These are phyloP conservation scores for Polia nebulosa DNA, from an alignment of 2,888 invertebrate genomes.

Conservation along the genomic window DNA sequence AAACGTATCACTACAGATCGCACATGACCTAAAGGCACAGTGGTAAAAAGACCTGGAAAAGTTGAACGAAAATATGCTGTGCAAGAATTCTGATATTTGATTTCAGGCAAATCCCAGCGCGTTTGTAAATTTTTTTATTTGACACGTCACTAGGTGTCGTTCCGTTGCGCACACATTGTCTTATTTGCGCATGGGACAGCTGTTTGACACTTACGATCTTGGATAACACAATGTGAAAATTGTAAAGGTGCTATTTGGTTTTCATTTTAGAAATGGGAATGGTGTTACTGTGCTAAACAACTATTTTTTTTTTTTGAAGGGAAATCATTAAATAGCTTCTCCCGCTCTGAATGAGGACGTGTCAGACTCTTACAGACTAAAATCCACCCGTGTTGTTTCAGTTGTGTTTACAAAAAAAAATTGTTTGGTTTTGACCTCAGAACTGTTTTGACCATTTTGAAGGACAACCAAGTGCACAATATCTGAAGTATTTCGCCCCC, in stretches of 20 bases:
- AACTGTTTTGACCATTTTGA: neutral
- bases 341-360: too few species aligned
- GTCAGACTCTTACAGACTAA: too few species aligned
- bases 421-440: neutral
- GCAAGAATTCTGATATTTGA: slow-evolving; percentile 58
- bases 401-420: neutral
- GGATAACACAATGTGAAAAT: slow-evolving; percentile 23
- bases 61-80: slow-evolving; percentile 48
- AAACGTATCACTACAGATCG: slow-evolving; percentile 12
- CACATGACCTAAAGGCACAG: neutral
- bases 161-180: slow-evolving; percentile 51
- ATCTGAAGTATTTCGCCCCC: slow-evolving; percentile 17
- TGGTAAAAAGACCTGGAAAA: slow-evolving; percentile 29
- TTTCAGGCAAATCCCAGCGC: slow-evolving; percentile 58
- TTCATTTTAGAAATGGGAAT: slow-evolving; percentile 14
- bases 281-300: too few species aligned
- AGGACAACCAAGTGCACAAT: slow-evolving; percentile 12
- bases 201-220: slow-evolving; percentile 48
- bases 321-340: too few species aligned
- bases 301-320: too few species aligned
- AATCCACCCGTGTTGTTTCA: too few species aligned
- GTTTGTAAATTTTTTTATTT: slow-evolving; percentile 73
- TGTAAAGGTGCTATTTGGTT: slow-evolving; percentile 30
- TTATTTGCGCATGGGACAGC: slow-evolving; percentile 61
- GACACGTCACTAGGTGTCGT: slow-evolving; percentile 59